Conservation (phyloP, 2,797 vertebrate genomes). For the Acanthornis magna region DNA sequence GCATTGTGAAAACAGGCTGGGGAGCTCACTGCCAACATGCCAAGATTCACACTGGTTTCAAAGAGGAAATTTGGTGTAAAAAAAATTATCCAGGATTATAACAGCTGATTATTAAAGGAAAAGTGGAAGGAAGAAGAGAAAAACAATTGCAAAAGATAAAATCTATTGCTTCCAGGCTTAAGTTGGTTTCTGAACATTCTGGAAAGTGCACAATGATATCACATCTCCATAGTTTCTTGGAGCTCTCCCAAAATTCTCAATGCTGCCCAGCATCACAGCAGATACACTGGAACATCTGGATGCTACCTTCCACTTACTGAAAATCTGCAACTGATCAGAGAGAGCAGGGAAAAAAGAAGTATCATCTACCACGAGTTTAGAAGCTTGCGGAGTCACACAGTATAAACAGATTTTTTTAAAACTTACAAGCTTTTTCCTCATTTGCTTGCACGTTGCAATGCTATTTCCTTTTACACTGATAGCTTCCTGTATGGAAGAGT, state of each 20-base stretch:
- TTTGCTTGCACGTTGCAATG: background rate
- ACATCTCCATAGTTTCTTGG: background rate
- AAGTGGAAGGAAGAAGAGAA: background rate
- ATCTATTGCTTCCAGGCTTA: background rate
- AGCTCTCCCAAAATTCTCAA: background rate
- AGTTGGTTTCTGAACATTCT: background rate
- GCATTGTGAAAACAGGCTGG: background rate
- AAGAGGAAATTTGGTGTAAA: background rate
- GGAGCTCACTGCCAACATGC: background rate
- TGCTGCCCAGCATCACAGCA: background rate
- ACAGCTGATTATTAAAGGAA: background rate
- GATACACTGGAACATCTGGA: background rate
- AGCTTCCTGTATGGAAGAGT: background rate
- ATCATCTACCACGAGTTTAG: background rate
- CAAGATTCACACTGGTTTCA: background rate
- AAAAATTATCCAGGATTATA: background rate
- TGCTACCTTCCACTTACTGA: background rate
- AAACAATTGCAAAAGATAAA: background rate
- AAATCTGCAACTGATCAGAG: background rate
- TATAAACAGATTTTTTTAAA: background rate
- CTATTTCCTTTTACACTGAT: background rate
- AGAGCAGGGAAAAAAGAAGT: background rate
- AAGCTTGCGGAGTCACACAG: background rate
- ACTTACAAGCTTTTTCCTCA: background rate
- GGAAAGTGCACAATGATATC: background rate